phyloP scores from a whole-genome alignment of 2,888 invertebrate genomes.

The Drosophila gaucha region DNA sequence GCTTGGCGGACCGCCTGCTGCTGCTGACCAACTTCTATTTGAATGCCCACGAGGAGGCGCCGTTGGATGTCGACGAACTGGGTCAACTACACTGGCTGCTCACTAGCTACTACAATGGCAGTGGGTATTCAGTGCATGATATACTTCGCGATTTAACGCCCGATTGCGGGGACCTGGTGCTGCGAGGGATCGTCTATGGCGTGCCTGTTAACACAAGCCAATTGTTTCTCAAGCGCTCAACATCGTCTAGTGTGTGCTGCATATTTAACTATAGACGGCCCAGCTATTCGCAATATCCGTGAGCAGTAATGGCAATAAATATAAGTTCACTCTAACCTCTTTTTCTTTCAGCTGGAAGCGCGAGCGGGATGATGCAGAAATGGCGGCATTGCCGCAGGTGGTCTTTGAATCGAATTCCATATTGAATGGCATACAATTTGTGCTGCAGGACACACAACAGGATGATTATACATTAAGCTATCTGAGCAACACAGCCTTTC shows the following conservation, averaged over 20 bases:
- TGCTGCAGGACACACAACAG: slow-evolving; percentile 68
- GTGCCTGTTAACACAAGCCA: slow-evolving; percentile 64
- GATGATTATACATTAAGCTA: slow-evolving; percentile 74
- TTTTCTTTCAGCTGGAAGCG: slow-evolving; percentile 29
- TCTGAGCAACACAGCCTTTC: slow-evolving; percentile 72
- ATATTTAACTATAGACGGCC: slow-evolving; percentile 81
- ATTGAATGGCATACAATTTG: slow-evolving; percentile 79
- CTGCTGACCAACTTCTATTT: slow-evolving; percentile 73
- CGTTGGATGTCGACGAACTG: slow-evolving; percentile 52
- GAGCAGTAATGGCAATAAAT: slow-evolving; percentile 26
- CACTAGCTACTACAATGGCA: slow-evolving; percentile 69
- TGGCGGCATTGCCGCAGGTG: slow-evolving; percentile 51
- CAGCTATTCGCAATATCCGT: slow-evolving; percentile 67
- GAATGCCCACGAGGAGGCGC: slow-evolving; percentile 61
- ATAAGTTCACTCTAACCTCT: no score
- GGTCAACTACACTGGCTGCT: slow-evolving; percentile 76
- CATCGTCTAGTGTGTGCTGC: slow-evolving; percentile 81
- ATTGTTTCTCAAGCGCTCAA: slow-evolving; percentile 71
- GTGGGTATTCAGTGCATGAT: slow-evolving; percentile 74
- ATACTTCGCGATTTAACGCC: slow-evolving; percentile 75
- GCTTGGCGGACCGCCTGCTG: slow-evolving; percentile 73
- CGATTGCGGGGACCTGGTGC: slow-evolving; percentile 75
- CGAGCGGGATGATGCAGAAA: slow-evolving; percentile 51
- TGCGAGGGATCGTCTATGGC: slow-evolving; percentile 75
- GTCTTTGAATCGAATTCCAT: slow-evolving; percentile 76